phyloP scores from a whole-genome alignment of 64 coral and sea anemone species.

The Actinia equina region DNA sequence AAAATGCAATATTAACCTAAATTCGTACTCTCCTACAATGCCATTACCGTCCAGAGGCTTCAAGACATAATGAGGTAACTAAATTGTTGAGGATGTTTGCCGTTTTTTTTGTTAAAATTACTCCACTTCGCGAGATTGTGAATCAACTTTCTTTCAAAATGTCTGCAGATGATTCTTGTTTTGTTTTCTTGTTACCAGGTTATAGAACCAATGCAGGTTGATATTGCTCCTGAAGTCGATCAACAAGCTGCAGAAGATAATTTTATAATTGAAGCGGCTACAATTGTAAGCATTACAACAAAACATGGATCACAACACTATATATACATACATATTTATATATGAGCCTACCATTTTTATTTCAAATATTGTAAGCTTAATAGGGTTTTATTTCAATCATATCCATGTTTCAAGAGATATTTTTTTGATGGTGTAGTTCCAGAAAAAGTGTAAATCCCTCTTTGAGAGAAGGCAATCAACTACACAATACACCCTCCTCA shows the following conservation, averaged over 20 bases:
- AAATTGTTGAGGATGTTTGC: background rate
- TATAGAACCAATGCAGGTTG: slow-evolving; percentile 94
- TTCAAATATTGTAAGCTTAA: too few species aligned
- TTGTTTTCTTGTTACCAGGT: slow-evolving; percentile 13
- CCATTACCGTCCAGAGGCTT: slow-evolving; percentile 2
- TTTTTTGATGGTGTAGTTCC: too few species aligned
- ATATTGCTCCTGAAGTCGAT: slow-evolving; percentile 71
- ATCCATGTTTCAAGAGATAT: too few species aligned
- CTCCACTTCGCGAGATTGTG: background rate
- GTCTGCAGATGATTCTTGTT: background rate
- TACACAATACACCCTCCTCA: too few species aligned
- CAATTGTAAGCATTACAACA: slow-evolving; percentile 37
- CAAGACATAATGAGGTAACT: slow-evolving; percentile 6
- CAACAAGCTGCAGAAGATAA: slow-evolving; percentile 60
- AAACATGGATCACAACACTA: too few species aligned
- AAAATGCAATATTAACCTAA: background rate
- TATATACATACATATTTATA: too few species aligned
- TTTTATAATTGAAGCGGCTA: slow-evolving; percentile 77
- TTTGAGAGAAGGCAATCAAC: too few species aligned
- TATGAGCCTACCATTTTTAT: too few species aligned
- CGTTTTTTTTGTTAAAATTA: background rate
- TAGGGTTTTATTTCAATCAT: too few species aligned
- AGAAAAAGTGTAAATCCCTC: too few species aligned
- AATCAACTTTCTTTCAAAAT: background rate
- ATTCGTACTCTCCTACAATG: background rate